These are phyloP conservation scores for Rhabditophanes sp. DNA, from an alignment of 2,888 invertebrate genomes.

Conservation along the genomic window DNA sequence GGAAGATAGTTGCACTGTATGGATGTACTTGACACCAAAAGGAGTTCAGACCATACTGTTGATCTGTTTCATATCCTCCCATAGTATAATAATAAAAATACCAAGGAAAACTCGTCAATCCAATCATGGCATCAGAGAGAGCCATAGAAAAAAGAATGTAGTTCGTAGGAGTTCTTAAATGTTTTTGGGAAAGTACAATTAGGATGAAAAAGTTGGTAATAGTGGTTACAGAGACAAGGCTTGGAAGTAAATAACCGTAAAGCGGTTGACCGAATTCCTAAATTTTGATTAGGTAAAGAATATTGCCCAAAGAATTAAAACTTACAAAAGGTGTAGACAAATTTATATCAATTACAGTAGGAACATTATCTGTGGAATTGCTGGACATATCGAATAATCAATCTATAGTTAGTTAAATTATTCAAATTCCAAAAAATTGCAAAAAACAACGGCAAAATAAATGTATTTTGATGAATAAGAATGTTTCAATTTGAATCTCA, in stretches of 20 bases:
- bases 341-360: constrained; percentile 1
- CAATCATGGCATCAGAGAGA: constrained; percentile 29
- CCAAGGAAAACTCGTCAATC: constrained; percentile 28
- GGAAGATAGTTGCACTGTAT: constrained; percentile 52
- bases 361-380: background rate
- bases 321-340: constrained; percentile 1
- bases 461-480: no score
- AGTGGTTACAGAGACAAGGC: constrained; percentile 17
- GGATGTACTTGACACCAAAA: constrained; percentile 44
- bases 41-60: constrained; percentile 10
- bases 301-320: background rate
- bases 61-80: constrained; percentile 19
- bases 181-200: constrained; percentile 23
- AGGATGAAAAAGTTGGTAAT: constrained; percentile 28
- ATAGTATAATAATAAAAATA: constrained; percentile 34
- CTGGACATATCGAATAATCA: no score
- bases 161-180: constrained; percentile 37
- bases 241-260: constrained; percentile 29
- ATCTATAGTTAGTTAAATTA: no score
- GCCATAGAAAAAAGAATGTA: constrained; percentile 32
- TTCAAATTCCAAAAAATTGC: no score
- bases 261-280: constrained; percentile 25
- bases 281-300: background rate
- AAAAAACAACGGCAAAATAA: no score
- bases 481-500: background rate